Percentiles rank a stretch among this genome's conserved stretches.
phyloP scores from a whole-genome alignment of 2,113 vertebrate genomes.

The Tamias sibiricus region DNA sequence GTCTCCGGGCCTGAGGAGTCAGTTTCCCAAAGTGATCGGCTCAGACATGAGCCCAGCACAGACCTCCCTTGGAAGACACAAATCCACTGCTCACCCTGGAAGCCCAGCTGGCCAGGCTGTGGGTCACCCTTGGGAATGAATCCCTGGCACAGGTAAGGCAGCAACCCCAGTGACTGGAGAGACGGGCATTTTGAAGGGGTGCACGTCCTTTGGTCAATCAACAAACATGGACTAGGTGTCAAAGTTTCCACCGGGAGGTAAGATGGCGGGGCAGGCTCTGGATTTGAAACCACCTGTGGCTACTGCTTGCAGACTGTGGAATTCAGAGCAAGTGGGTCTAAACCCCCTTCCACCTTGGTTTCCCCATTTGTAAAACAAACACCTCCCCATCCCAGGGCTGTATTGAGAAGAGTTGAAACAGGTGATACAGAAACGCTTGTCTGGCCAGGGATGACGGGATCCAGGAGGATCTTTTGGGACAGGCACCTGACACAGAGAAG shows the following conservation, averaged over 20 bases:
- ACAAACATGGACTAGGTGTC: neutral
- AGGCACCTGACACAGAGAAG: neutral
- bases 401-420: neutral
- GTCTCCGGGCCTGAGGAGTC: neutral
- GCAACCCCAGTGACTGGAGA: neutral
- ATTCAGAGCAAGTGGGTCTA: neutral
- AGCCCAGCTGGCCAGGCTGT: neutral
- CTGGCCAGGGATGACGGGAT: neutral
- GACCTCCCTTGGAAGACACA: fast-evolving
- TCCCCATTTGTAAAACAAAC: neutral
- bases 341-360: neutral
- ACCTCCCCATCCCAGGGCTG: neutral
- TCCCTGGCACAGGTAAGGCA: neutral
- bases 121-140: neutral
- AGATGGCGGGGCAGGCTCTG: neutral
- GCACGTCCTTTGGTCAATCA: neutral
- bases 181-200: neutral
- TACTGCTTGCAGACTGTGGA: neutral
- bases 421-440: neutral
- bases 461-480: neutral
- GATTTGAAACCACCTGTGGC: neutral
- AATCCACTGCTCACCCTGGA: neutral
- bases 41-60: neutral
- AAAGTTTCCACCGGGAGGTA: neutral
- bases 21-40: neutral